phyloP scores from a whole-genome alignment of 1,140 invertebrate species.

The Chironomus striatipennis region DNA sequence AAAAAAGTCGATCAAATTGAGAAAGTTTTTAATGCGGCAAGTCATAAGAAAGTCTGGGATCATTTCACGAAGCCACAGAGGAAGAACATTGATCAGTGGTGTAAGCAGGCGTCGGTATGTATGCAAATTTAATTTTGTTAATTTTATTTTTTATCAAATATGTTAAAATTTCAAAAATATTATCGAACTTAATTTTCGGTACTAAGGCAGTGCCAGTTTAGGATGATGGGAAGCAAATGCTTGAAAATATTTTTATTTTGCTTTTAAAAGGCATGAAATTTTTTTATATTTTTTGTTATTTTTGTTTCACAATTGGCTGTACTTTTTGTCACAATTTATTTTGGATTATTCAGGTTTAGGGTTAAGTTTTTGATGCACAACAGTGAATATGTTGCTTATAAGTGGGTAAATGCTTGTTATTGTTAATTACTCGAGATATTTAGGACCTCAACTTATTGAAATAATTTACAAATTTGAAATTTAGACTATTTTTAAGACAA shows the following conservation, averaged over 20 bases:
- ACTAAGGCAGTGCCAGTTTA: too few relatives aligned
- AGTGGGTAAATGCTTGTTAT: too few relatives aligned
- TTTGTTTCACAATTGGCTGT: neutral
- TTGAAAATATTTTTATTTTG: neutral
- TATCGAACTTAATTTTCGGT: too few relatives aligned
- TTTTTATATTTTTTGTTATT: neutral
- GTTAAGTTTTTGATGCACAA: too few relatives aligned
- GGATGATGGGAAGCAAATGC: neutral
- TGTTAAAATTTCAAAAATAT: too few relatives aligned
- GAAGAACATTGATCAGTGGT: slow-evolving; percentile 97
- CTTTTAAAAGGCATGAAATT: neutral
- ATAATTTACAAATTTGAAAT: too few relatives aligned
- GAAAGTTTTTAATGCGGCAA: slow-evolving; percentile 86
- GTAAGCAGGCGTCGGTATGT: slow-evolving; percentile 93
- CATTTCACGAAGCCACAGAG: slow-evolving; percentile 97
- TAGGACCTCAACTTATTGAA: too few relatives aligned
- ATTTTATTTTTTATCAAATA: neutral
- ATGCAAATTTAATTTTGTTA: slow-evolving; percentile 30
- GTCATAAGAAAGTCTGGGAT: slow-evolving; percentile 97
- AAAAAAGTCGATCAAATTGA: slow-evolving; percentile 92
- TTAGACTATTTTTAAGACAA: too few relatives aligned
- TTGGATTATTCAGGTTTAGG: too few relatives aligned
- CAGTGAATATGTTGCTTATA: too few relatives aligned
- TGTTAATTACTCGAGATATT: too few relatives aligned
- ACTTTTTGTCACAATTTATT: neutral